Percentiles rank a stretch among this genome's conserved stretches.
phyloP scores from a whole-genome alignment of 2,888 invertebrate genomes.

The Pomacea canaliculata region DNA sequence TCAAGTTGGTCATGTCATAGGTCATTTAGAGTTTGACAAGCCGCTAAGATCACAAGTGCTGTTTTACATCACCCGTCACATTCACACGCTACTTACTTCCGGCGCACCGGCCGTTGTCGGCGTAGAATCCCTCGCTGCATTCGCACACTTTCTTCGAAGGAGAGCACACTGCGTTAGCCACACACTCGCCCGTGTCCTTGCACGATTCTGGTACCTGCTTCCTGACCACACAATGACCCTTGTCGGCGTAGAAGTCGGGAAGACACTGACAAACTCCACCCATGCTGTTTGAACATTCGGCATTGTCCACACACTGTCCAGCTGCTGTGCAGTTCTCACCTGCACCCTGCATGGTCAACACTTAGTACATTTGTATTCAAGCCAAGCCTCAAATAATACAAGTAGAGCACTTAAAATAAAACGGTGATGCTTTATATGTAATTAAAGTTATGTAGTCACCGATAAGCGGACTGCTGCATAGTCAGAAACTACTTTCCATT shows the following conservation, averaged over 20 bases:
- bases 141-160: constrained; percentile 17
- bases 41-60: no score
- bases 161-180: constrained; percentile 27
- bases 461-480: no score
- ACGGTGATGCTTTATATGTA: no score
- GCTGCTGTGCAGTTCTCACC: constrained; percentile 7
- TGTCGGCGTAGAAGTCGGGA: constrained; percentile 18
- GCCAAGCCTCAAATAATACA: no score
- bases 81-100: constrained; percentile 12
- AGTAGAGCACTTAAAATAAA: no score
- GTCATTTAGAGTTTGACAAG: no score
- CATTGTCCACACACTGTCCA: constrained; percentile 30
- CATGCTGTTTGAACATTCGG: constrained; percentile 18
- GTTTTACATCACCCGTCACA: no score
- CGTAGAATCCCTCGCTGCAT: constrained; percentile 23
- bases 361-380: no score
- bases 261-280: constrained; percentile 21
- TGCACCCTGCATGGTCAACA: constrained; percentile 2
- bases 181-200: constrained; percentile 21
- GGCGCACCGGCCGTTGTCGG: constrained; percentile 23
- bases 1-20: no score
- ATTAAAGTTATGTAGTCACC: no score
- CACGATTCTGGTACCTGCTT: constrained; percentile 7
- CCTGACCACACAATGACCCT: constrained; percentile 13
- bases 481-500: no score